Percentiles rank a stretch among this genome's conserved stretches.
phyloP scores from a whole-genome alignment of 2,797 vertebrate genomes.

The Podargus strigoides region DNA sequence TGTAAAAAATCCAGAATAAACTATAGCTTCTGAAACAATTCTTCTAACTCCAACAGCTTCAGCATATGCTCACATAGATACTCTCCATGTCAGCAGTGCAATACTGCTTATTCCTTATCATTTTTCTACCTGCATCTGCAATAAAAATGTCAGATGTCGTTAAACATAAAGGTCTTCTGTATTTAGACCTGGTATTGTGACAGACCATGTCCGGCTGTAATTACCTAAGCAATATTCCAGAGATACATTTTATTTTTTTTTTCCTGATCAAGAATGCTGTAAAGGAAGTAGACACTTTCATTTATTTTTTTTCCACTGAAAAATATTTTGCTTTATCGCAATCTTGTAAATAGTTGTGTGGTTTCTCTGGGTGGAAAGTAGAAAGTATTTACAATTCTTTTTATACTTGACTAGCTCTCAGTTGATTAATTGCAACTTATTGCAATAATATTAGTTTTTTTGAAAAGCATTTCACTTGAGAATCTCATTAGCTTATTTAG shows the following conservation, averaged over 20 bases:
- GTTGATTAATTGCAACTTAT: neutral
- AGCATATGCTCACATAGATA: neutral
- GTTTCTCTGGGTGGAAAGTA: neutral
- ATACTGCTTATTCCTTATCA: neutral
- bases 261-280: neutral
- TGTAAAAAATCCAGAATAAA: neutral
- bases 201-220: neutral
- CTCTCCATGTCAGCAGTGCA: neutral
- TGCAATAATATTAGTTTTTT: neutral
- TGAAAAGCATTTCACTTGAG: neutral
- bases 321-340: neutral
- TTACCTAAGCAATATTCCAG: neutral
- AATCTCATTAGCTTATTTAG: neutral
- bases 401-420: neutral
- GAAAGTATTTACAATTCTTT: neutral
- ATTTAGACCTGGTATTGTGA: neutral
- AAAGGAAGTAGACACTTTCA: neutral
- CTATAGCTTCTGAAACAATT: neutral
- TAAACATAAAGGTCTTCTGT: neutral
- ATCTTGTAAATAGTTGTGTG: neutral
- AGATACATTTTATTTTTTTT: neutral
- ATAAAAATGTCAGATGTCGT: neutral
- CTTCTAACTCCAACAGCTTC: neutral
- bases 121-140: neutral
- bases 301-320: neutral